Conservation (phyloP, 92 coral and sea anemone species). For the Paragorgia papillata region DNA sequence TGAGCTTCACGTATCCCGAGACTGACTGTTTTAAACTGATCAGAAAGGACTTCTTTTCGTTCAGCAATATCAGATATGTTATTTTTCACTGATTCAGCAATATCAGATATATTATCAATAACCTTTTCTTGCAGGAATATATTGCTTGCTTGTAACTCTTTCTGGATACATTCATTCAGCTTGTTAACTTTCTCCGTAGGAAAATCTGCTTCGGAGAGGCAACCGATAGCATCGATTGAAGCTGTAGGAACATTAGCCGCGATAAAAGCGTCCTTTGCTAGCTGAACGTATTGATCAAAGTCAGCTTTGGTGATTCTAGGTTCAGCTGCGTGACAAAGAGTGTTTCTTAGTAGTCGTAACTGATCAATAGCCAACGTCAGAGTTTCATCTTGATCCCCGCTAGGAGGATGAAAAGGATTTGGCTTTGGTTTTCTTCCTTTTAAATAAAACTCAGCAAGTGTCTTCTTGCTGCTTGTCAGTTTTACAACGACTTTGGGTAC, state of each 20-base stretch:
- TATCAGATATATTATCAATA: too few species aligned
- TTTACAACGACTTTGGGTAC: too few species aligned
- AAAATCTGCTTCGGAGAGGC: constrained; percentile 52
- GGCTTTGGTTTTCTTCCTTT: neutral
- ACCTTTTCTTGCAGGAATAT: too few species aligned
- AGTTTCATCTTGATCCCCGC: constrained; percentile 47
- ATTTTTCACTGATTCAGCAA: too few species aligned
- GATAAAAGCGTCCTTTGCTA: constrained; percentile 48
- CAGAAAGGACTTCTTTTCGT: too few species aligned
- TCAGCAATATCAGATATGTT: too few species aligned
- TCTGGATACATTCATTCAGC: neutral
- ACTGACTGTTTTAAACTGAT: too few species aligned
- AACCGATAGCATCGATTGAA: constrained; percentile 31
- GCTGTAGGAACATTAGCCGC: constrained; percentile 43
- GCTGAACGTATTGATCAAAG: constrained; percentile 30
- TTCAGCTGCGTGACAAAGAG: constrained; percentile 41
- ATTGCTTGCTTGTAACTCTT: too few species aligned
- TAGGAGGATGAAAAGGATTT: constrained; percentile 38
- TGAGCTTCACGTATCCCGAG: neutral
- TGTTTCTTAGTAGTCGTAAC: constrained; percentile 50
- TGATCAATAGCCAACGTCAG: constrained; percentile 55
- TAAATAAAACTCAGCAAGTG: too few species aligned
- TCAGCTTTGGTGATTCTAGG: constrained; percentile 37
- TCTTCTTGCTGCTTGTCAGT: too few species aligned
- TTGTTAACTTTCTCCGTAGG: constrained; percentile 38